Conservation (phyloP, 2,797 vertebrate genomes). For the Myripristis murdjan region DNA sequence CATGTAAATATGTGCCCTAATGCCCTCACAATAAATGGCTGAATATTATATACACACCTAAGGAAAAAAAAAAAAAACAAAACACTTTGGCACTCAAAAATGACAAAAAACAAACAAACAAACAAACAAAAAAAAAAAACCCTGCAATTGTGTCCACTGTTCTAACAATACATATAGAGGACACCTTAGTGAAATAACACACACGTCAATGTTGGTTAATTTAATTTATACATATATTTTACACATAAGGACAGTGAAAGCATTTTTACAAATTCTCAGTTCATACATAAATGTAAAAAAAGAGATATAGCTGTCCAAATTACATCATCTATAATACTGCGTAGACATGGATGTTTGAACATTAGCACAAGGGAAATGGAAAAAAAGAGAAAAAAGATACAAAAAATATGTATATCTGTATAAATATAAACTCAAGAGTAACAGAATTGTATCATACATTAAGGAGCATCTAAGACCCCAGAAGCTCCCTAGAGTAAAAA, state of each 20-base stretch:
- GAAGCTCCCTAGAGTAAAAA: slow-evolving; percentile 76
- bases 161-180: too few species aligned
- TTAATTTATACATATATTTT: slow-evolving; percentile 94
- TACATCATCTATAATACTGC: slow-evolving; percentile 86
- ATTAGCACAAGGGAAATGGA: slow-evolving; percentile 78
- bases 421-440: slow-evolving; percentile 89
- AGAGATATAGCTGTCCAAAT: slow-evolving; percentile 86
- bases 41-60: neutral
- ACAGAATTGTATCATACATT: slow-evolving; percentile 84
- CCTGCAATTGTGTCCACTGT: too few species aligned
- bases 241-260: slow-evolving; percentile 90
- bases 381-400: slow-evolving; percentile 76
- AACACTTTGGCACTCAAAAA: too few species aligned
- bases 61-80: too few species aligned
- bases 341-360: slow-evolving; percentile 81
- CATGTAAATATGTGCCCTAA: neutral
- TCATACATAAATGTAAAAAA: slow-evolving; percentile 94
- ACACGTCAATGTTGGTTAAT: slow-evolving; percentile 91
- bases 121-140: too few species aligned
- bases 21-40: neutral
- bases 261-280: slow-evolving; percentile 91
- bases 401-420: slow-evolving; percentile 90
- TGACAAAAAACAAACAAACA: too few species aligned
- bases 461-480: slow-evolving; percentile 70
- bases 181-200: slow-evolving; percentile 64